Evolutionary conservation across 2,113 vertebrate genomes (phyloP), one percentile per base, ranked within the genome.

Genomic region (Tragelaphus strepsiceros): DNA sequence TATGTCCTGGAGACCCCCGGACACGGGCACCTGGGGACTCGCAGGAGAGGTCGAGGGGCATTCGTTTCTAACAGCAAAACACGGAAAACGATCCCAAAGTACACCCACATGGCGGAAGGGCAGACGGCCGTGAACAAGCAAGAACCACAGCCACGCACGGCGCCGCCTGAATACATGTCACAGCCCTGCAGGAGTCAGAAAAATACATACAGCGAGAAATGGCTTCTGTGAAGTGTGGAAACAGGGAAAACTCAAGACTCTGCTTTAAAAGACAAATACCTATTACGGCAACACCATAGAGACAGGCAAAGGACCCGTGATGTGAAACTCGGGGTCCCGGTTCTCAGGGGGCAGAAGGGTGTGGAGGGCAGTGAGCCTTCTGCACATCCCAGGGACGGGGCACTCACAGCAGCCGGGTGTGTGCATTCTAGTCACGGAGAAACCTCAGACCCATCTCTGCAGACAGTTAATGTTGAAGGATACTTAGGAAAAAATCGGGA

Each of bases 71-170:
- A 93, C 1, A 51, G 49, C 21, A 53, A 56, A 94, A 81, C 21
- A 12, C 0, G 28, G 64, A 62, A 32, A 56, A 39, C 9, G 3
- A 56, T 46, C 26, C 7, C 64, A 39, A 46, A 39, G 81, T 21
- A 32, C 16, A 35, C 12, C 64, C 54, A 32, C 6, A 21, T 3
- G 2, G 26, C 0, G 7, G 77, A 46, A 24, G 3, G 35, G 24
- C 16, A 9, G 32, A 54, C 0, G 3, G 49, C 78, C 39, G 19
- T 7, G 46, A 28, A 39, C 0, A 26, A n/a, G 2, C 22, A 30
- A 62, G 46, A 15, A 28, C 46, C 80, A 39, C 0, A 8, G 51
- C 39, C 39, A 16, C 1, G 1, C 14, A 4, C 11, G n/a, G n/a
- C n/a, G 5, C 19, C 0, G 26, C 6, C 15, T 22, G 15, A 32